Evolutionary conservation across 2,888 invertebrate species (phyloP), one percentile per base, ranked within the genome.

Genomic region (Drosophila rubida): DNA sequence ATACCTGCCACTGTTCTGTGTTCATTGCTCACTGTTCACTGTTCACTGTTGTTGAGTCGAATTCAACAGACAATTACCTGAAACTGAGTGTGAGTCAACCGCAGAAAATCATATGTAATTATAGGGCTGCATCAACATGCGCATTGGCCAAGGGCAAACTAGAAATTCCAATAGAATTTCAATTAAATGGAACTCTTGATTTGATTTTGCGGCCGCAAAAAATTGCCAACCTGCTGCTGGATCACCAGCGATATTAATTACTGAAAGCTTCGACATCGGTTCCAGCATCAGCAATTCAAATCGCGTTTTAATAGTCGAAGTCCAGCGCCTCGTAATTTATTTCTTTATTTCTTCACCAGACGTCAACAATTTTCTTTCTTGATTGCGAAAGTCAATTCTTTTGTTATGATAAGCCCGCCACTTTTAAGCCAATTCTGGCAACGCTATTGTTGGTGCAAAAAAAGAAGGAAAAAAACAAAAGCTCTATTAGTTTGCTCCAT

Each of bases 61-160:
- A 44, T 32, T 55, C 41, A 51, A 55, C 74, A 74, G 74, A 59
- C 74, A 74, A 74, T 74, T 74, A 70, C 49, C 62, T 44, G 69
- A 32, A 23, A 8, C 11, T 51, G 49, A 0, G 32, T 58, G 54
- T 64, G 80, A 78, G 50, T 67, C 77, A 77, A 82, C 82, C 82
- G 70, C 84, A 79, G 57, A 62, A 75, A 71, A 73, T 78, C 75
- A 78, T 75, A 78, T 73, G 73, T 80, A 82, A 82, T 82, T 83
- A 82, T 65, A 58, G 63, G 37, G 27, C 57, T 70, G 61, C 70
- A 64, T 39, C 57, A 46, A 57, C 8, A 9, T 46, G 16, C 16
- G 42, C 62, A 54, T 48, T 41, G 59, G 75, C 55, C 75, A 75
- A 75, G 75, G 75, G 68, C 70, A 60, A 8, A 23, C 27, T 13